These are phyloP conservation scores for Oreochromis tanganicae DNA, from an alignment of 2,113 vertebrate genomes.

Conservation along the genomic window DNA sequence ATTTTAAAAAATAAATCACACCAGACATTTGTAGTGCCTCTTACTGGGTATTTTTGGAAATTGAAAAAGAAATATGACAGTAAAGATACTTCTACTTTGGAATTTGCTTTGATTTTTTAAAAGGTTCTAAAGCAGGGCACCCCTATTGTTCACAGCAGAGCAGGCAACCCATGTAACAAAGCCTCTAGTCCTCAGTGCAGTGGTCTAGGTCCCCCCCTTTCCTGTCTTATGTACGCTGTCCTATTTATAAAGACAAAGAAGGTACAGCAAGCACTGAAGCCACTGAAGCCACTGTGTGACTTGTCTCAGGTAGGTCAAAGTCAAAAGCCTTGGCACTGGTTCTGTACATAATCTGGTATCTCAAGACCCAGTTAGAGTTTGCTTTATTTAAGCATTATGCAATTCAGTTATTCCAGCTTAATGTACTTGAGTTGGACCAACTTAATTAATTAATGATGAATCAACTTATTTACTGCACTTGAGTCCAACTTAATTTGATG, in stretches of 20 bases:
- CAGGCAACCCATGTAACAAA: background rate
- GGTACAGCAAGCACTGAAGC: background rate
- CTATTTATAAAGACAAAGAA: background rate
- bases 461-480: background rate
- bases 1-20: slow-evolving; percentile 37
- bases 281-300: background rate
- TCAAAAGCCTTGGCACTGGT: background rate
- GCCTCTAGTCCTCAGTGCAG: background rate
- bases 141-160: background rate
- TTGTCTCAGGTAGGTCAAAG: background rate
- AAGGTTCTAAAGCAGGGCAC: background rate
- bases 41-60: background rate
- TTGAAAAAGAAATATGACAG: background rate
- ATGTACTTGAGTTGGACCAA: background rate
- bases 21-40: background rate
- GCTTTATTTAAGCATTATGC: background rate
- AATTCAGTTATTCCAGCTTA: background rate
- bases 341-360: background rate
- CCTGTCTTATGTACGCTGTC: background rate
- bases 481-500: background rate
- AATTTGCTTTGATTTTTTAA: background rate
- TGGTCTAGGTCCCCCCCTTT: background rate
- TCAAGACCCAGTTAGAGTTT: background rate
- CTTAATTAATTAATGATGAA: background rate
- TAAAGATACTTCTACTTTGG: background rate